A percentile compares a stretch with the other conserved stretches of the same genome.
Conservation (phyloP, 1,140 invertebrate genomes). For the Bombus difficillimus region DNA sequence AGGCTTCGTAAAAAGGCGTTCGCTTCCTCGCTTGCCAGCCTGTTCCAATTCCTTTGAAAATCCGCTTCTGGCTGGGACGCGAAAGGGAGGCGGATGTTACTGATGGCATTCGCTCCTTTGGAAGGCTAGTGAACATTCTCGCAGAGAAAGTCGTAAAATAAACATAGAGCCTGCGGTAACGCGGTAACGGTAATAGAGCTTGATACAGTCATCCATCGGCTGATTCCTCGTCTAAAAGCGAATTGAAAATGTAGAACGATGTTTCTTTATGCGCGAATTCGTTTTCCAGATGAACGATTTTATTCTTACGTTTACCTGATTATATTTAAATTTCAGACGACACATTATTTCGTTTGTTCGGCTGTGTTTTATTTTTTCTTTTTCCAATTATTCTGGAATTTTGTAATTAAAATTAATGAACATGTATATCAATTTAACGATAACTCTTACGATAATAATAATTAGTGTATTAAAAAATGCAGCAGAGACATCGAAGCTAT, state of each 20-base stretch:
- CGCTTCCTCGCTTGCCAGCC: not conserved
- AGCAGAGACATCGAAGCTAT: no score
- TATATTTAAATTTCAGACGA: no score
- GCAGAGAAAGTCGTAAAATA: not conserved
- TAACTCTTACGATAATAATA: not conserved
- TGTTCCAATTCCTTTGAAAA: constrained; percentile 32
- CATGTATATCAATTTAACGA: no score
- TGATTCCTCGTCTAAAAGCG: not conserved
- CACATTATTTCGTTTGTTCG: no score
- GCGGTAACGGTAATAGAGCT: no score
- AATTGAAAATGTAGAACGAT: constrained; percentile 6
- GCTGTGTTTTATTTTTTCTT: no score
- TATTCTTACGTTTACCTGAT: no score
- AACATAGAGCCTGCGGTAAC: not conserved
- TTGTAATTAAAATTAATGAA: no score
- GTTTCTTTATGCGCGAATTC: not conserved
- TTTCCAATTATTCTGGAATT: no score
- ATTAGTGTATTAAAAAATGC: not conserved
- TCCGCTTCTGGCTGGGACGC: not conserved
- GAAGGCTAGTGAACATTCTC: not conserved
- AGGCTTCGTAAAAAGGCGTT: not conserved
- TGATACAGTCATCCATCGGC: not conserved
- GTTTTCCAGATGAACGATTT: not conserved
- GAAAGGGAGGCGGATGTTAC: not conserved
- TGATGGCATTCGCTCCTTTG: not conserved